Conservation (phyloP, 2,113 vertebrate species). For the Bos taurus region DNA sequence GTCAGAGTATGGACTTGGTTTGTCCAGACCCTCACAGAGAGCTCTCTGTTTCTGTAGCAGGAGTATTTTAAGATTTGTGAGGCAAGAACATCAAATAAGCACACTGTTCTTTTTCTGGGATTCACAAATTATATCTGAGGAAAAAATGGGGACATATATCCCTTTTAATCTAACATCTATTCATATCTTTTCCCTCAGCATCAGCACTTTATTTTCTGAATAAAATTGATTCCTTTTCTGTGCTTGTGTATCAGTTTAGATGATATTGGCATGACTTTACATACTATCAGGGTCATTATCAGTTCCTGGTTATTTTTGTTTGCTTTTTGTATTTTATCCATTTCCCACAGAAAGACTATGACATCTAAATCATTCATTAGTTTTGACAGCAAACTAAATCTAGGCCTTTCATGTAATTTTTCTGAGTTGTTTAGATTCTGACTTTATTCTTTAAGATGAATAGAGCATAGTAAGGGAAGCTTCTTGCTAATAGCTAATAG, state of each 20-base stretch:
- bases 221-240: conserved; percentile 23
- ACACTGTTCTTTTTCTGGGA: neutral
- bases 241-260: conserved; percentile 20
- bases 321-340: conserved; percentile 11
- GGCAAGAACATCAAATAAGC: conserved; percentile 33
- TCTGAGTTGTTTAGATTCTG: conserved; percentile 31
- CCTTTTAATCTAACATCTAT: neutral
- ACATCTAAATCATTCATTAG: conserved; percentile 56
- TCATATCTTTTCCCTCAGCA: neutral
- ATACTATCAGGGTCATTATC: conserved; percentile 33
- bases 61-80: neutral
- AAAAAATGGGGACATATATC: neutral
- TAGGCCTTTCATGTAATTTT: conserved; percentile 25
- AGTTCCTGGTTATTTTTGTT: conserved; percentile 35
- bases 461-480: neutral
- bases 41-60: neutral
- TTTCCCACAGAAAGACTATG: conserved; percentile 11
- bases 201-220: conserved; percentile 21
- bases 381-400: conserved; percentile 24
- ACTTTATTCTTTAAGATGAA: conserved; percentile 38
- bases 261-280: conserved; percentile 29
- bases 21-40: neutral
- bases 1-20: neutral
- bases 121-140: conserved; percentile 44
- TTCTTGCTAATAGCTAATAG: conserved; percentile 42